Percentiles rank a stretch among this genome's conserved stretches.
phyloP scores from a whole-genome alignment of 2,888 invertebrate species.

The Stomorhina lunata region DNA sequence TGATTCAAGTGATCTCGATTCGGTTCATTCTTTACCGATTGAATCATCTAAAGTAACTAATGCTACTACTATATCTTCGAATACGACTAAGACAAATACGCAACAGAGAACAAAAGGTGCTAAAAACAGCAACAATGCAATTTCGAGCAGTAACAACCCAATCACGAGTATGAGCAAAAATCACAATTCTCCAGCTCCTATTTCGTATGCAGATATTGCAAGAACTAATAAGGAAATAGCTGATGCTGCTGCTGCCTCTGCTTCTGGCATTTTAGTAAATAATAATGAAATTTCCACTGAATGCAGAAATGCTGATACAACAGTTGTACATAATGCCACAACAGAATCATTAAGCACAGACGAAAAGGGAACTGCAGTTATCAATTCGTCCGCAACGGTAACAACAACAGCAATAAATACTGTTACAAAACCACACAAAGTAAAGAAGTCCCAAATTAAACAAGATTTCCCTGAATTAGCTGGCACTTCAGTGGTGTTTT shows the following conservation, averaged over 20 bases:
- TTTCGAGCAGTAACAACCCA: conserved; percentile 64
- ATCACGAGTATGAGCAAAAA: conserved; percentile 71
- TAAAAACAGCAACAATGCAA: conserved; percentile 39
- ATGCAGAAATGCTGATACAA: conserved; percentile 46
- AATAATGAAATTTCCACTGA: conserved; percentile 54
- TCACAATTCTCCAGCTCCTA: conserved; percentile 71
- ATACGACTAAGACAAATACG: conserved; percentile 16
- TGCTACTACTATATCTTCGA: conserved; percentile 61
- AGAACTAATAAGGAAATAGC: conserved; percentile 78
- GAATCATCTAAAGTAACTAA: conserved; percentile 76
- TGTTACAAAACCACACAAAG: conserved; percentile 61
- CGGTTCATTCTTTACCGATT: conserved; percentile 90
- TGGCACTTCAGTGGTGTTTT: background rate
- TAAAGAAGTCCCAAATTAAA: conserved; percentile 67
- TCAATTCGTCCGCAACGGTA: background rate
- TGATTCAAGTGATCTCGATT: conserved; percentile 90
- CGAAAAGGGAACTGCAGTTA: background rate
- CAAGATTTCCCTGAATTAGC: conserved; percentile 73
- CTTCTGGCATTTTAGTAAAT: conserved; percentile 57
- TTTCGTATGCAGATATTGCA: conserved; percentile 91
- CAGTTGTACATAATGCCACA: background rate
- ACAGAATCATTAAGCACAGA: conserved; percentile 19
- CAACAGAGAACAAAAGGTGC: conserved; percentile 35
- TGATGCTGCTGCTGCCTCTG: conserved; percentile 59
- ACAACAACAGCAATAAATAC: background rate